Evolutionary conservation across 2,113 vertebrate genomes (phyloP), one percentile per base, ranked within the genome.

Genomic region (Oreochromis niloticus): DNA sequence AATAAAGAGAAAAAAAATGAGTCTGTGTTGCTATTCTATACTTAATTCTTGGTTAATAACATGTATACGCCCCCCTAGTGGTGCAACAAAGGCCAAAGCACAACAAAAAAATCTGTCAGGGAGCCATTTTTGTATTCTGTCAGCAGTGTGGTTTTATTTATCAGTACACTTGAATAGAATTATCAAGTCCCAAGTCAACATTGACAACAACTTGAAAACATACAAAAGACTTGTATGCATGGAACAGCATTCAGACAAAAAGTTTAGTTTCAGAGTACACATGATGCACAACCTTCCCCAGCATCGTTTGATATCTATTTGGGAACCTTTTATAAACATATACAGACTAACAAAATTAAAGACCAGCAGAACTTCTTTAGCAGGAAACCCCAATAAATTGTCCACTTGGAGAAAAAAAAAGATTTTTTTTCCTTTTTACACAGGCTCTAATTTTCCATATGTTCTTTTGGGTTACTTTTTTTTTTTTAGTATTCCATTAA

Each of bases 1-100:
- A 43, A 73, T 73, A 46, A 39, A 66, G n/a, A 41, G n/a, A 6
- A 71, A 46, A 52, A 24, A 57, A 55, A n/a, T 4, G 1, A 8
- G 43, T 75, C 52, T 10, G 32, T 17, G 78, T 59, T 80, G 3
- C 71, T 52, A n/a, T 68, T 41, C n/a, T 81, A 27, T 2, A 48
- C 34, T 7, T 22, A n/a, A 61, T 34, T 63, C 7, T 36, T 4
- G 11, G 7, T 3, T 27, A 68, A 39, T 4, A 59, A 81, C 12
- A 12, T 27, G 1, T 7, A 63, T 14, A 19, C 10, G 89, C 94
- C 94, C 90, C 90, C 71, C 94, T 91, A 85, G 89, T 30, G 79
- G 9, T 88, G 87, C 89, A 91, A 24, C 36, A 87, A 27, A 39
- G 30, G 8, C 2, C 81, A 61, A 43, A 7, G 0, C 3, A n/a